Percentiles rank a stretch among this genome's conserved stretches.
Conservation (phyloP, 2,113 vertebrate species). For the Hippoglossus stenolepis region DNA sequence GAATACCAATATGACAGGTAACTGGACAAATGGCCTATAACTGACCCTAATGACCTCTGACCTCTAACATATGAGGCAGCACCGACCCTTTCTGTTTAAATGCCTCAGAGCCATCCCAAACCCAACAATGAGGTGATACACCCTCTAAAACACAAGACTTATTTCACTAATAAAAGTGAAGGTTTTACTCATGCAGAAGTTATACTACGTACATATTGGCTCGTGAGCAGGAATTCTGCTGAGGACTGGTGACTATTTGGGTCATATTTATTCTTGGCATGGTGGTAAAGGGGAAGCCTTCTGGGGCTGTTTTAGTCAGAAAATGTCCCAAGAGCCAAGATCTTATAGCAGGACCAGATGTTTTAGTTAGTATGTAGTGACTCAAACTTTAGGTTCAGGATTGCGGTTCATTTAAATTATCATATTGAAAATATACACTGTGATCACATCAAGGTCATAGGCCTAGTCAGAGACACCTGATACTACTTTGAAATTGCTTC, state of each 20-base stretch:
- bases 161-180: not conserved
- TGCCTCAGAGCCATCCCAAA: slow-evolving; percentile 35
- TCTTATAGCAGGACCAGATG: slow-evolving; percentile 72
- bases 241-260: slow-evolving; percentile 46
- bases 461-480: slow-evolving; percentile 65
- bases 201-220: slow-evolving; percentile 2
- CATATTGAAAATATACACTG: slow-evolving; percentile 72
- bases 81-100: slow-evolving; percentile 28
- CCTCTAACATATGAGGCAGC: slow-evolving; percentile 32
- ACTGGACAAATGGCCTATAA: slow-evolving; percentile 10
- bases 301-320: slow-evolving; percentile 57
- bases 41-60: slow-evolving; percentile 49
- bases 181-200: slow-evolving; percentile 2
- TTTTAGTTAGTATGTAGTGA: slow-evolving; percentile 54
- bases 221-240: slow-evolving; percentile 18
- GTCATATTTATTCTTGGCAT: slow-evolving; percentile 68
- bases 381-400: slow-evolving; percentile 38
- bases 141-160: slow-evolving; percentile 27
- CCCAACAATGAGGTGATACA: slow-evolving; percentile 27
- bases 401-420: slow-evolving; percentile 67
- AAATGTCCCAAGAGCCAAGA: slow-evolving; percentile 49
- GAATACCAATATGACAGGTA: slow-evolving; percentile 10
- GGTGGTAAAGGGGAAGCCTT: slow-evolving; percentile 54
- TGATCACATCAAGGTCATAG: slow-evolving; percentile 54
- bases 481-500: slow-evolving; percentile 56